Percentiles rank a stretch among this genome's conserved stretches.
These are phyloP conservation scores for Ctenochaetus hawaiiensis DNA, from an alignment of 2,797 vertebrate species.

Conservation along the genomic window DNA sequence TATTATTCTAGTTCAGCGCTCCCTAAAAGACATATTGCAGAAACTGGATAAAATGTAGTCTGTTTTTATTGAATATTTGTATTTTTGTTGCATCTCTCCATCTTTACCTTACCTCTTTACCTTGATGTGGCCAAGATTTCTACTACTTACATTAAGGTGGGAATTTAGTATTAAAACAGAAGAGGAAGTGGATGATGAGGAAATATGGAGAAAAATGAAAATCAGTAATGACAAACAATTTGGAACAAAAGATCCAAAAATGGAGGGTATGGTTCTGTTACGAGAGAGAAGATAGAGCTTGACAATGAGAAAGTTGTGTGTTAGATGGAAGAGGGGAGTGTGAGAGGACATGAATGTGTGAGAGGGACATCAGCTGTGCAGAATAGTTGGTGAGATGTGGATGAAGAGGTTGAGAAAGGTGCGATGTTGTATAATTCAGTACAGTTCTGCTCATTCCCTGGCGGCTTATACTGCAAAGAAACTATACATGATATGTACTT, in stretches of 20 bases:
- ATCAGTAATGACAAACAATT: too few species aligned
- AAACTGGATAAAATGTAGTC: constrained; percentile 10
- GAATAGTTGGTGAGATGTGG: constrained; percentile 74
- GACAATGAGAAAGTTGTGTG: constrained; percentile 57
- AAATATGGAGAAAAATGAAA: too few species aligned
- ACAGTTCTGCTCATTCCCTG: constrained; percentile 32
- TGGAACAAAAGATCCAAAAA: too few species aligned
- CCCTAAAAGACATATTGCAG: constrained; percentile 12
- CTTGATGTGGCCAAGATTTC: constrained; percentile 2
- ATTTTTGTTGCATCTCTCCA: not conserved
- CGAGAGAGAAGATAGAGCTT: constrained; percentile 35
- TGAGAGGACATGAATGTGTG: constrained; percentile 70
- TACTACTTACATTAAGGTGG: not conserved
- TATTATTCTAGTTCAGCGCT: constrained; percentile 12
- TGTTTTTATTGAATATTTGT: not conserved
- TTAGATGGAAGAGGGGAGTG: constrained; percentile 71
- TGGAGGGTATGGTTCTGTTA: constrained; percentile 15
- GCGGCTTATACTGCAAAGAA: constrained; percentile 26
- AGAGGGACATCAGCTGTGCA: constrained; percentile 62
- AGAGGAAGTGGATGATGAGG: not conserved
- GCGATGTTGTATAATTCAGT: constrained; percentile 58
- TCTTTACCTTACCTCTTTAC: not conserved
- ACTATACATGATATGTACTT: not conserved
- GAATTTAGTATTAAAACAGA: constrained; percentile 2
- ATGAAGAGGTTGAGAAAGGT: constrained; percentile 46